A percentile compares a stretch with the other conserved stretches of the same genome.
Evolutionary conservation across 1,140 invertebrate genomes (phyloP).

Genomic region (Pseudomyrmex gracilis): DNA sequence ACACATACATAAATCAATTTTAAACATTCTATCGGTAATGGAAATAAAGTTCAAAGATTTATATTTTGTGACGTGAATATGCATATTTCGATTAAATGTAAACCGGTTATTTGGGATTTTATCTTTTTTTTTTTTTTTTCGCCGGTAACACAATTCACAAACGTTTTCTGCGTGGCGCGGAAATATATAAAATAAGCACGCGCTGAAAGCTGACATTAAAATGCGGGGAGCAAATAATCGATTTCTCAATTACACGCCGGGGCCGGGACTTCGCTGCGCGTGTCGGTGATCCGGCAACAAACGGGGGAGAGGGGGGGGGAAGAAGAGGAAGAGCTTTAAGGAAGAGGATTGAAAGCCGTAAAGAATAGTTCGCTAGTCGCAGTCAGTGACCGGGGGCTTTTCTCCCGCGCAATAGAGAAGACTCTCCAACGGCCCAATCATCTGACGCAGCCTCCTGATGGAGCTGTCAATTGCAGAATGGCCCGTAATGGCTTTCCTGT

Average conservation of each 20-base stretch:
- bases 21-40: background rate
- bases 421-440: constrained; percentile 71
- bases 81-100: background rate
- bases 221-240: constrained; percentile 28
- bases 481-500: constrained; percentile 70
- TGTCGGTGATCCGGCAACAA: constrained; percentile 15
- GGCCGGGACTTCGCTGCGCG: background rate
- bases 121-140: background rate
- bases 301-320: background rate
- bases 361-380: constrained; percentile 48
- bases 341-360: constrained; percentile 53
- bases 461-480: constrained; percentile 73
- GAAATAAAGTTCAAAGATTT: background rate
- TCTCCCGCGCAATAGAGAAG: constrained; percentile 35
- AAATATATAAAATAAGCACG: background rate
- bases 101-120: background rate
- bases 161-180: background rate
- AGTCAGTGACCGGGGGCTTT: constrained; percentile 33
- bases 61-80: background rate
- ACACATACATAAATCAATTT: background rate
- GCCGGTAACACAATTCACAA: background rate
- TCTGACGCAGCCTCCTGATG: constrained; percentile 62
- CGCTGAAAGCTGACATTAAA: constrained; percentile 18
- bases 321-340: constrained; percentile 30
- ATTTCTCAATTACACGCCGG: constrained; percentile 8